Conservation (phyloP, 2,888 invertebrate species). For the Cinara cedri region DNA sequence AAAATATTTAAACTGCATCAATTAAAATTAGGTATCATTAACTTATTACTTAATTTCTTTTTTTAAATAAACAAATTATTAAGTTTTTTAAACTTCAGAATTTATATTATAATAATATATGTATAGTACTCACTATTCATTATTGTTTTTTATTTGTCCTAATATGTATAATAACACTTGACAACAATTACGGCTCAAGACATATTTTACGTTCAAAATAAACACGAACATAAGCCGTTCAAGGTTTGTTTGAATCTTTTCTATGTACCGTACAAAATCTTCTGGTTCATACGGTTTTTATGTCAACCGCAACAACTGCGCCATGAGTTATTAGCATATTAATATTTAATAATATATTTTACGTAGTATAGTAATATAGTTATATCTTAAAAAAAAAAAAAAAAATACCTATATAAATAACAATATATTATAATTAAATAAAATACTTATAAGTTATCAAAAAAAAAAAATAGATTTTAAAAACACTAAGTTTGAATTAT, state of each 20-base stretch:
- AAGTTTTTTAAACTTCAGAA: not conserved
- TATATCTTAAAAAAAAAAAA: too few relatives aligned
- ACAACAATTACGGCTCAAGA: conserved; percentile 20
- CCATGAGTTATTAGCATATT: conserved; percentile 12
- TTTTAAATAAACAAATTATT: conserved; percentile 9
- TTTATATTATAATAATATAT: too few relatives aligned
- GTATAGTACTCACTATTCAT: too few relatives aligned
- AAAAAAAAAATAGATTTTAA: too few relatives aligned
- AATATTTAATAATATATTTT: not conserved
- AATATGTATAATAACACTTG: conserved; percentile 20
- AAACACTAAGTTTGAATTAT: too few relatives aligned
- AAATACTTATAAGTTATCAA: too few relatives aligned
- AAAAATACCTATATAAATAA: too few relatives aligned
- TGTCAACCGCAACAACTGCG: not conserved
- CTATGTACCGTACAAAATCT: conserved; percentile 11
- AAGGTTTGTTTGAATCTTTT: conserved; percentile 32
- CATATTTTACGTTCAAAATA: conserved; percentile 26
- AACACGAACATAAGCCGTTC: conserved; percentile 8
- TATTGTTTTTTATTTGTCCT: not conserved
- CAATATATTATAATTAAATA: too few relatives aligned
- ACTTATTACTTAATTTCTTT: not conserved
- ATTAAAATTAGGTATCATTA: too few relatives aligned
- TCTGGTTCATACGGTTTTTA: conserved; percentile 8
- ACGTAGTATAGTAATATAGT: too few relatives aligned
- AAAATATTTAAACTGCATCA: too few relatives aligned